Base-by-base conservation (phyloP, 2,113 vertebrate species). In the Grammomys surdaster region DNA sequence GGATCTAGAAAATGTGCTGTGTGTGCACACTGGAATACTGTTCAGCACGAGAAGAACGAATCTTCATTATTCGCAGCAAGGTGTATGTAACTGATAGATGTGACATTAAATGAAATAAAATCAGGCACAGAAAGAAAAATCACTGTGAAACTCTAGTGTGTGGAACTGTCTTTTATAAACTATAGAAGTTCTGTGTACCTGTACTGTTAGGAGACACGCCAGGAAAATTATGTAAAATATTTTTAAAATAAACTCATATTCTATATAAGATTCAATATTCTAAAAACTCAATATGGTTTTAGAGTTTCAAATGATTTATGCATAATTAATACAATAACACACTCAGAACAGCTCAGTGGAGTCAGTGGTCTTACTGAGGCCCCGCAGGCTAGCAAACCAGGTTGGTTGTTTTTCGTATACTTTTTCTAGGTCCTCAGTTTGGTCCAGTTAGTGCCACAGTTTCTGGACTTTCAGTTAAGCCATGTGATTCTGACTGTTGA, bases 401-500 rank as follows among this genome's bases (percentile, higher is more conserved):
- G 48, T n/a, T 31, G 43, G 17, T 63, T 46, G 26, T 85, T 51
- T 31, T 88, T n/a, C 7, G 31, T 13, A 16, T 11, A 63, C 24
- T 17, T 56, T 90, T 92, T 95, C 70, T 86, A 31, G 7, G 22
- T 85, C 54, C n/a, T 91, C n/a, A 8, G 63, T 87, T 89, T 43
- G 65, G 60, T 85, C n/a, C 70, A 84, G 60, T 92, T 86, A 92
- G 92, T 19, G n/a, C 70, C 85, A 73, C 58, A 51, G 3, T 75
- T 95, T 82, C 72, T 91, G 73, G 73, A 72, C 51, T 96, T 90
- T 95, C 77, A 48, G 73, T 31, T 51, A 72, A 93, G 72, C 92
- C 1, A 12, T 82, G 90, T 88, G 46, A 56, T 54, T 95, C 78
- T 87, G 80, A 58, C 88, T 85, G 84, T 76, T 96, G 89, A 95